Conservation (phyloP, 2,797 vertebrate species). For the Rhabdophis nuchalis region DNA sequence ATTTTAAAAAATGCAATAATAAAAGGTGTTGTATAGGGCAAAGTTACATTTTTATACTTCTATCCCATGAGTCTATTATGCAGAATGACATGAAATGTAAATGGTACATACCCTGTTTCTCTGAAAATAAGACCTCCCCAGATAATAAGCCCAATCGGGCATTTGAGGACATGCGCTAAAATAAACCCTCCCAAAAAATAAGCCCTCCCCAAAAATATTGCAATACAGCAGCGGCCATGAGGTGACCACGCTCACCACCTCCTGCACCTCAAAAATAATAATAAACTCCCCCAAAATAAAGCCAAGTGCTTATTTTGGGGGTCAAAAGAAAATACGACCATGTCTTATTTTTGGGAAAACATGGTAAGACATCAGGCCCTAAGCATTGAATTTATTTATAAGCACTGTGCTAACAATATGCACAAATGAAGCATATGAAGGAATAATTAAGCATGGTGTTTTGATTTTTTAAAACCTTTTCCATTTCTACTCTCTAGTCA, state of each 20-base stretch:
- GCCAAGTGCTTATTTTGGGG: too few relatives aligned
- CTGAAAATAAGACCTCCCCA: too few relatives aligned
- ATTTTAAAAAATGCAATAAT: not conserved
- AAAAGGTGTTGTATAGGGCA: not conserved
- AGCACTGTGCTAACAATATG: not conserved
- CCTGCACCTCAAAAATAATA: too few relatives aligned
- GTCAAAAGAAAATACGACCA: too few relatives aligned
- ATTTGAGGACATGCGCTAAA: too few relatives aligned
- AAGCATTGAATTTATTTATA: not conserved
- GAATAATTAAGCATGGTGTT: not conserved
- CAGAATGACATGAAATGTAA: not conserved
- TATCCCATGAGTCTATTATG: accelerated
- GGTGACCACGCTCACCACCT: too few relatives aligned
- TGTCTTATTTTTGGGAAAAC: too few relatives aligned
- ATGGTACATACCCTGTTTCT: not conserved
- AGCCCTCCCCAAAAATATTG: too few relatives aligned
- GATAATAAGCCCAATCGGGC: too few relatives aligned
- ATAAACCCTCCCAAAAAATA: too few relatives aligned
- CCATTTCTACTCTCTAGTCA: not conserved
- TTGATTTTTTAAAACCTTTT: not conserved
- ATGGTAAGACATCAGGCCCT: not conserved
- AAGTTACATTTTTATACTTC: not conserved
- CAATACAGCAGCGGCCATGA: too few relatives aligned
- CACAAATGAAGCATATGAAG: not conserved
- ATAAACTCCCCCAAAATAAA: too few relatives aligned